Evolutionary conservation across 2,888 invertebrate species (phyloP), one percentile per base, ranked within the genome.

Genomic region (Lathronympha strigana): DNA sequence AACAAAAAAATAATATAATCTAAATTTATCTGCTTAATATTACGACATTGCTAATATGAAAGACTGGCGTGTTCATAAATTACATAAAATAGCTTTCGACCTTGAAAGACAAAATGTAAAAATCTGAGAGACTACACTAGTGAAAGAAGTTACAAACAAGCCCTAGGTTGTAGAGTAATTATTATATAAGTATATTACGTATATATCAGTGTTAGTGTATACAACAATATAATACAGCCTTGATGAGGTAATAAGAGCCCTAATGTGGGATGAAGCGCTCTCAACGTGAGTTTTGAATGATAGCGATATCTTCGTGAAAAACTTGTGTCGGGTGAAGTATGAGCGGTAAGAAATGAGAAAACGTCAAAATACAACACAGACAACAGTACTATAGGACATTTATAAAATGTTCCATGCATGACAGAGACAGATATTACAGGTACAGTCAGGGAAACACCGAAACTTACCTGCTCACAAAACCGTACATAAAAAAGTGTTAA

Each of bases 91-190:
- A 85, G 84, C 82, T 76, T 72, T 79, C 80, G 81, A 78, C 79
- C 77, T 79, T 79, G 77, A 79, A 79, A 73, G 78, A 72, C 80
- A 82, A 77, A 79, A 77, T 78, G 81, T 79, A 73, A 76, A 45
- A 72, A 79, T 81, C 79, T 77, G 80, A 83, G 85, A 83, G 77
- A 74, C 89, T 90, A 90, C 80, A 67, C 88, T 90, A 90, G 82
- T 88, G 84, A 86, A 72, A 81, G 79, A 77, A 83, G 76, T 82
- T 79, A 83, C 74, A 81, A 80, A 79, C 79, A 86, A 88, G 84
- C 83, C 88, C 87, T 88, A 84, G 43, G 36, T 58, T 64, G 43
- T 78, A 78, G 81, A 80, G 81, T 78, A 82, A 76, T 71, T 70
- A 73, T 71, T 69, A 70, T 71, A 72, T 74, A 75, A 71, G 69